A percentile compares a stretch with the other conserved stretches of the same genome.
phyloP scores from a whole-genome alignment of 2,797 vertebrate species.

The Epinephelus malabaricus region DNA sequence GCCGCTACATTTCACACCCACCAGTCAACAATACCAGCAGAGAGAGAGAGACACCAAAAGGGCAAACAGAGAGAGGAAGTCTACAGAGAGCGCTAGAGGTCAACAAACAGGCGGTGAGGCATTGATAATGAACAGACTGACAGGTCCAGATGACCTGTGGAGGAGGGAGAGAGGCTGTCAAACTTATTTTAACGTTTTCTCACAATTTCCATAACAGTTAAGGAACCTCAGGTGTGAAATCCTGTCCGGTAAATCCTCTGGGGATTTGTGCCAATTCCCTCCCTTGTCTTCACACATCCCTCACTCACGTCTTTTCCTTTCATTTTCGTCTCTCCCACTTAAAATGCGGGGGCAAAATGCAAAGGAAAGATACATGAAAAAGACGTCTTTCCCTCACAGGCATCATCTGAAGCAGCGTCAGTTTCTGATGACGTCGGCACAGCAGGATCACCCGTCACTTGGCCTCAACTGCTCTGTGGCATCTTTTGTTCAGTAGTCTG shows the following conservation, averaged over 20 bases:
- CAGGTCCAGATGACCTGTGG: constrained; percentile 11
- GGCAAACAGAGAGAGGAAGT: constrained; percentile 23
- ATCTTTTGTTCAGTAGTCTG: constrained; percentile 33
- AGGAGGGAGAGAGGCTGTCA: constrained; percentile 32
- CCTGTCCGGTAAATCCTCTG: constrained; percentile 6
- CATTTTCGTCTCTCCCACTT: constrained; percentile 28
- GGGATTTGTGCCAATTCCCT: constrained; percentile 17
- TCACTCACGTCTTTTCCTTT: constrained; percentile 10
- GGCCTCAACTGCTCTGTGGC: background rate
- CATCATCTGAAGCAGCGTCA: constrained; percentile 35
- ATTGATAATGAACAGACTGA: constrained; percentile 25
- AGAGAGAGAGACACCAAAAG: constrained; percentile 31
- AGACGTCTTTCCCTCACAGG: constrained; percentile 1
- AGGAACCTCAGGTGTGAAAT: constrained; percentile 32
- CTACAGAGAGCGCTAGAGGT: constrained; percentile 10
- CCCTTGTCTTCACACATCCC: constrained; percentile 10
- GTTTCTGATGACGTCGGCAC: constrained; percentile 27
- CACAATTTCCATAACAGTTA: constrained; percentile 11
- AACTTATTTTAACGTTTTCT: constrained; percentile 19
- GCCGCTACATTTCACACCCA: constrained; percentile 44
- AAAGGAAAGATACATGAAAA: constrained; percentile 14
- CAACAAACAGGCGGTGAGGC: constrained; percentile 16
- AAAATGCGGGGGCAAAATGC: constrained; percentile 3
- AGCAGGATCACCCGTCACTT: constrained; percentile 38
- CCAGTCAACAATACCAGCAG: constrained; percentile 28